Conservation (phyloP, 2,888 invertebrate species). For the Venusia cambrica region DNA sequence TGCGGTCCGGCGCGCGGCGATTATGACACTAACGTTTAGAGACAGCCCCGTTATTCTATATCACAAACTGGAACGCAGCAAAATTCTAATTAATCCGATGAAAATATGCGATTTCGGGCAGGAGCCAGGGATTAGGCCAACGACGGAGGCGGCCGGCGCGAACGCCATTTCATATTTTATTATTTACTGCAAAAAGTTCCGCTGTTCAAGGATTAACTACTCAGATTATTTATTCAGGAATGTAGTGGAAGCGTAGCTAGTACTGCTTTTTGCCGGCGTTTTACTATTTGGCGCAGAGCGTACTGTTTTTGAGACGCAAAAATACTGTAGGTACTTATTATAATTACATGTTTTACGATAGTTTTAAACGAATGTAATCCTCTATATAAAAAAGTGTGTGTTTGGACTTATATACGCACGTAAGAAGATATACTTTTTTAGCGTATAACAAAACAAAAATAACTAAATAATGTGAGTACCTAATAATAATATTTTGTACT, state of each 20-base stretch:
- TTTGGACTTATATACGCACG: no score
- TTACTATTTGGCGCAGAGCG: no score
- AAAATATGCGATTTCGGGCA: slow-evolving; percentile 59
- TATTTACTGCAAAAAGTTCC: slow-evolving; percentile 8
- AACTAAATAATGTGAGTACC: no score
- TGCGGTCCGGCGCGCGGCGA: slow-evolving; percentile 25
- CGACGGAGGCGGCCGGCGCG: slow-evolving; percentile 4
- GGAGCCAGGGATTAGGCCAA: slow-evolving; percentile 30
- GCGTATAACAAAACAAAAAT: no score
- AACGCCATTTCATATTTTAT: slow-evolving; percentile 12
- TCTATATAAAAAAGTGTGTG: no score
- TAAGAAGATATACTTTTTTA: no score
- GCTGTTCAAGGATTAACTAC: background rate
- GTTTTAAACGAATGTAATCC: no score
- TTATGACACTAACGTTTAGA: slow-evolving; percentile 32
- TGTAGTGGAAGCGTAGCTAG: slow-evolving; percentile 2
- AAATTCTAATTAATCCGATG: slow-evolving; percentile 53
- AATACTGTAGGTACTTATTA: no score
- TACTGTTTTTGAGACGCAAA: no score
- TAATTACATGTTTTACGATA: no score
- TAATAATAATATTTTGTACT: no score
- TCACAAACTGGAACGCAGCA: slow-evolving; percentile 37
- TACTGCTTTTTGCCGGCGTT: background rate
- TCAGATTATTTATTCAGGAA: background rate
- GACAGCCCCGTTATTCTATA: slow-evolving; percentile 30